Base-by-base conservation (phyloP, 2,797 vertebrate genomes). In the Aeoliscus strigatus region DNA sequence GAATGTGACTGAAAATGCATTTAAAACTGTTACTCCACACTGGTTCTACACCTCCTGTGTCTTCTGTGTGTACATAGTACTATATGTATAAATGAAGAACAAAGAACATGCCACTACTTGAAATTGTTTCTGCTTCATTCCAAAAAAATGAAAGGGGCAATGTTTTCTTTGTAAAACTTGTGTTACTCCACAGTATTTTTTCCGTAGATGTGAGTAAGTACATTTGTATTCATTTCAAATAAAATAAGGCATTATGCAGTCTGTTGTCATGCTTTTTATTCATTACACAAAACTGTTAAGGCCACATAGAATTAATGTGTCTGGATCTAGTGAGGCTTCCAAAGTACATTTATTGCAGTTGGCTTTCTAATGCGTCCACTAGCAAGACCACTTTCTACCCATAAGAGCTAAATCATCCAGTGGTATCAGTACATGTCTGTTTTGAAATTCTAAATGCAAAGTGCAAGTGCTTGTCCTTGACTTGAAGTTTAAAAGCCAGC, bases 21-120 rank as follows among this genome's bases (percentile, higher is more conserved):
- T 73, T 71, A 53, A 36, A 67, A 67, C 53, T 61, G 51, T 75
- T 74, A 57, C 34, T 16, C 31, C 39, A 60, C 32, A 60, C 59
- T 79, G 60, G 52, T 75, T 66, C 33, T 60, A n/a, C n/a, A n/a
- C n/a, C 8, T 28, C 46, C 60, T 58, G 67, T 69, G 73, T 75
- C 61, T 59, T 54, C 35, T 60, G 47, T 37, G 53, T 78, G 61
- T 80, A 80, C 52, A 77, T 76, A 70, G 40, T 61, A 26, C 4
- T 38, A 39, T 78, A 68, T 77, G 64, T 77, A 64, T 70, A 56
- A 50, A 45, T 48, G 16, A 15, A 27, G 36, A 25, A 70, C 62
- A 75, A 72, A 77, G 59, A 78, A 76, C 32, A 56, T 65, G 69
- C 65, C 65, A 73, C 64, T 66, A 88, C 84, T 85, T 88, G 83